phyloP scores from a whole-genome alignment of 64 coral and sea anemone genomes.

The Astreopora myriophthalma region DNA sequence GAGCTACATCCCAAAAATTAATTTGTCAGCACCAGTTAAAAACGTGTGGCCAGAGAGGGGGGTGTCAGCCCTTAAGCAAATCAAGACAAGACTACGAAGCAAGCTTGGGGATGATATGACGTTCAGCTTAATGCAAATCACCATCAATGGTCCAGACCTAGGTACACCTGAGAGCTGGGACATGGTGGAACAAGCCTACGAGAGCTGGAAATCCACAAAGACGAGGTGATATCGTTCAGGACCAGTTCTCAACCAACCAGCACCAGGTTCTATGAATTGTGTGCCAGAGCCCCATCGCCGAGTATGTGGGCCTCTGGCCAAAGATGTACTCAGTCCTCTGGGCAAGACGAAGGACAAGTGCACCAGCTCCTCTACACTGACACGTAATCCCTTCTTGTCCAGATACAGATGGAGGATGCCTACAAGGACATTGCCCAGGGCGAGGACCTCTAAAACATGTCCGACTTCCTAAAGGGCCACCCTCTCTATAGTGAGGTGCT shows the following conservation, averaged over 20 bases:
- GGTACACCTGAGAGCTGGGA: not conserved
- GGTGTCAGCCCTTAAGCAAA: conserved; percentile 15
- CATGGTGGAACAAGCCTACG: not conserved
- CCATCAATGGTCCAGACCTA: conserved; percentile 32
- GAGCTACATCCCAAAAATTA: not conserved
- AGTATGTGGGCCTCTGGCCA: too few species aligned
- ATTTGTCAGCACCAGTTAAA: conserved; percentile 14
- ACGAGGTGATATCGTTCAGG: not conserved
- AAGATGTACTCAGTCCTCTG: too few species aligned
- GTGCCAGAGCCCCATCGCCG: too few species aligned
- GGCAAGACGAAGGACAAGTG: too few species aligned
- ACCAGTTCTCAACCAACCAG: not conserved
- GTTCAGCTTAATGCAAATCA: conserved; percentile 33
- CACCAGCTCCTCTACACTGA: not conserved
- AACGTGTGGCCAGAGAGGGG: conserved; percentile 15
- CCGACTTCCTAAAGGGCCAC: not conserved
- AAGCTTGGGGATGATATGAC: conserved; percentile 27
- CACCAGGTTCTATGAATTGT: too few species aligned
- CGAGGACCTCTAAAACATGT: not conserved
- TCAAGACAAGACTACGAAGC: conserved; percentile 28
- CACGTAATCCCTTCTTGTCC: not conserved
- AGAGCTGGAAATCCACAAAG: not conserved
- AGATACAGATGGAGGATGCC: not conserved
- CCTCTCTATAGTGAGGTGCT: too few species aligned
- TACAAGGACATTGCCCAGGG: not conserved